Evolutionary conservation across 2,113 vertebrate genomes (phyloP).

Genomic region (Ochotona princeps): DNA sequence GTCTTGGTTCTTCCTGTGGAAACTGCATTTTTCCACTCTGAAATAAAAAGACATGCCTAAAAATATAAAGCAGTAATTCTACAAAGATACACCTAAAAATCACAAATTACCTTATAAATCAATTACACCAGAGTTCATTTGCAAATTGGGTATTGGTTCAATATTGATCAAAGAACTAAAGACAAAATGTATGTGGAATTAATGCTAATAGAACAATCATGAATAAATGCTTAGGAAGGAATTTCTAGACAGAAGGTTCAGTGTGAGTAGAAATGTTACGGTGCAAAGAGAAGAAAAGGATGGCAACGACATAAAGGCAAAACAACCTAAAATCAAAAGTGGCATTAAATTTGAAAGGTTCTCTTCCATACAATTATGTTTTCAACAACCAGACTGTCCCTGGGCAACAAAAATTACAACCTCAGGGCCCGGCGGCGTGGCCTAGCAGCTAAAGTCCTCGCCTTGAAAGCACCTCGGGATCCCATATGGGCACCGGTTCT

Average conservation of each 20-base stretch:
- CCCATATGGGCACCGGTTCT: no score
- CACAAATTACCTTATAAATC: conserved; percentile 42
- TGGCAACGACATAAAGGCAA: background rate
- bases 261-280: background rate
- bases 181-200: conserved; percentile 25
- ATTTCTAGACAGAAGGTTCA: background rate
- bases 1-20: background rate
- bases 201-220: conserved; percentile 12
- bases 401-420: conserved; percentile 16
- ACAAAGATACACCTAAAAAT: conserved; percentile 26
- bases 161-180: conserved; percentile 1
- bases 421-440: no score
- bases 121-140: conserved; percentile 21
- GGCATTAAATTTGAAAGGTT: conserved; percentile 32
- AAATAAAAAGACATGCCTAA: background rate
- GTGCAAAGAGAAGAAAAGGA: conserved; percentile 1
- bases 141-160: background rate
- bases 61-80: conserved; percentile 32
- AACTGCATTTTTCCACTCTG: conserved; percentile 3
- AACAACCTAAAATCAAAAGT: conserved; percentile 1
- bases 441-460: no score
- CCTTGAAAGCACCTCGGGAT: no score
- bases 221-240: background rate
- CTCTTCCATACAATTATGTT: background rate
- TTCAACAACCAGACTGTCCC: background rate